Evolutionary conservation across 2,888 invertebrate genomes (phyloP), one percentile per base, ranked within the genome.

Genomic region (Myathropa florea): DNA sequence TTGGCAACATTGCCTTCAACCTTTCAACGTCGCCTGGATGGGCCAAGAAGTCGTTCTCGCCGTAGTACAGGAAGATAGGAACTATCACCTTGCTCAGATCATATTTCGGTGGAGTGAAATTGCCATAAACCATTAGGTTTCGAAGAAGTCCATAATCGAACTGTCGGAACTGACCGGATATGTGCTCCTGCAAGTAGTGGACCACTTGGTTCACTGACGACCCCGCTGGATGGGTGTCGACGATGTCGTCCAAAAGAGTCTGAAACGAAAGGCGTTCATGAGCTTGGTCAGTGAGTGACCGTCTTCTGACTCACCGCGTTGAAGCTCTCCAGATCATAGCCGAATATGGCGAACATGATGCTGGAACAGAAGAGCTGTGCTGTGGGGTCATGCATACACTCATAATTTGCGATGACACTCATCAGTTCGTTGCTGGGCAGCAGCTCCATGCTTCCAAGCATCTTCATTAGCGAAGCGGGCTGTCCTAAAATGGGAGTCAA

Each of bases 21-120:
- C 90, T 89, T 3, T 93, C 89, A 0, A 95, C 94, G 83, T 95
- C 95, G 88, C 88, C 88, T 0, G 93, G 91, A 57, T 93, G 90
- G 0, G 95, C 93, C 53, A 96, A 89, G 94, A 94, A 95, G 89
- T 96, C 96, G 6, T 94, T 93, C 1, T 91, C 90, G 24, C 93
- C 93, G 88, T 93, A 94, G 89, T 95, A 95, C 3, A 96, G 90
- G 23, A 72, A 81, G 3, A 59, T 26, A 0, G 94, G 94, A 0
- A 93, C 91, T 14, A 91, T 93, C 2, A 94, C 89, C 18, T 90
- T 92, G 4, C 91, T 90, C 33, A 94, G 82, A 39, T 93, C 90
- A 89, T 94, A 94, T 0, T 91, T 90, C 0, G 94, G 94, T 0
- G 91, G 91, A 2, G 80, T 68, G 26, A 89, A 80, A 70, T 91